These are phyloP conservation scores for Acleris emargana DNA, from an alignment of 2,888 invertebrate genomes.

Conservation along the genomic window DNA sequence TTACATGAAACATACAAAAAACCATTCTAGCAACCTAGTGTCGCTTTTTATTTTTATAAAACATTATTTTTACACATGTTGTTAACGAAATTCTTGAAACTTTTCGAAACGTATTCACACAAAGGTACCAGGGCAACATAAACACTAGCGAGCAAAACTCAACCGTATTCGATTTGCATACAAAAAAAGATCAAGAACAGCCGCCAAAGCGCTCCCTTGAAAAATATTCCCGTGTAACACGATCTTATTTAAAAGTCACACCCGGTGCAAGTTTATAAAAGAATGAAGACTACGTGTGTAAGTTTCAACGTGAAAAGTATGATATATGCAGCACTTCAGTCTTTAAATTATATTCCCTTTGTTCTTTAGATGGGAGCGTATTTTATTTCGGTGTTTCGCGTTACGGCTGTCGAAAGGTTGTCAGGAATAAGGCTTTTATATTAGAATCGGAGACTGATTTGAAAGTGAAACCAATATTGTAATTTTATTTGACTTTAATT, in stretches of 20 bases:
- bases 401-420: conserved; percentile 15
- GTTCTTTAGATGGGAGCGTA: conserved; percentile 20
- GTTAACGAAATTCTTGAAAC: conserved; percentile 10
- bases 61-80: neutral
- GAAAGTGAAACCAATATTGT: too few species aligned
- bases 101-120: conserved; percentile 29
- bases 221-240: conserved; percentile 55
- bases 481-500: too few species aligned
- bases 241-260: conserved; percentile 74
- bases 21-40: too few species aligned
- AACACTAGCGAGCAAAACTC: conserved; percentile 41
- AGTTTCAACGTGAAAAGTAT: conserved; percentile 48
- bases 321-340: conserved; percentile 51
- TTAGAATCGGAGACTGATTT: neutral
- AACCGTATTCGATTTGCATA: conserved; percentile 65
- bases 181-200: conserved; percentile 57
- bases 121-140: conserved; percentile 31
- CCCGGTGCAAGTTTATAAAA: conserved; percentile 58
- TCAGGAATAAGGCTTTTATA: neutral
- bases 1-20: too few species aligned
- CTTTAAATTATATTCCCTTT: conserved; percentile 47
- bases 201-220: conserved; percentile 53
- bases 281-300: conserved; percentile 51
- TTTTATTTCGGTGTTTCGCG: conserved; percentile 31
- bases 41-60: too few species aligned